Evolutionary conservation across 1,140 invertebrate genomes (phyloP), one percentile per base, ranked within the genome.

Genomic region (Paramacrobiotus metropolitanus): DNA sequence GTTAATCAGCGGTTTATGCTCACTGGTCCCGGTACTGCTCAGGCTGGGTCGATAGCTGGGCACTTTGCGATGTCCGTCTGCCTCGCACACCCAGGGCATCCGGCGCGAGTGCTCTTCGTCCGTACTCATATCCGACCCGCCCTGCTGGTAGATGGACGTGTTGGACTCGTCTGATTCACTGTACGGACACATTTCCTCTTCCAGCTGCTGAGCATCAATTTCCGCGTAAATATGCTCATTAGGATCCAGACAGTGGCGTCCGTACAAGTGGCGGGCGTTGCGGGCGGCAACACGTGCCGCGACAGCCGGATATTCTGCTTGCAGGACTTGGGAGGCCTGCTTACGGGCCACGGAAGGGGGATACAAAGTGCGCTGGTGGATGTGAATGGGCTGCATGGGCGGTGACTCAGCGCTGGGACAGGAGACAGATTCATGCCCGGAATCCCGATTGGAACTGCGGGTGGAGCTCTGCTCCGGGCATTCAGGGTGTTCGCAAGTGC

Each of bases 141-240:
- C 24, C 24, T 24, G 48, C 9, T 55, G 48, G 24, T 55, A 55
- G 9, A 55, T 24, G 9, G 48, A 55, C 4, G 48, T 55, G 48
- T 55, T 55, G 48, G 48, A 55, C 48, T 55, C 48, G 24, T 55
- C 48, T 28, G 48, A 55, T 4, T 55, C 48, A 24, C 48, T 55
- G 48, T 55, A 55, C 15, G 48, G 48, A 55, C 48, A 55, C 48
- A 4, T 4, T 55, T 55, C 48, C 9, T 55, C 48, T 24, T 55
- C 9, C 48, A 55, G 48, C 4, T 55, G 48, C 48, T 55, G 48
- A 4, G 15, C 4, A 9, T 55, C 48, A 24, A 55, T 55, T 24
- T 55, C 48, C 9, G 48, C 48, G 48, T 55, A 55, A 24, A 55
- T 55, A 24, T 55, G 48, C 48, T 55, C 48, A n/a, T n/a, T n/a